phyloP scores from a whole-genome alignment of 1,140 invertebrate species.

The Pantala flavescens region DNA sequence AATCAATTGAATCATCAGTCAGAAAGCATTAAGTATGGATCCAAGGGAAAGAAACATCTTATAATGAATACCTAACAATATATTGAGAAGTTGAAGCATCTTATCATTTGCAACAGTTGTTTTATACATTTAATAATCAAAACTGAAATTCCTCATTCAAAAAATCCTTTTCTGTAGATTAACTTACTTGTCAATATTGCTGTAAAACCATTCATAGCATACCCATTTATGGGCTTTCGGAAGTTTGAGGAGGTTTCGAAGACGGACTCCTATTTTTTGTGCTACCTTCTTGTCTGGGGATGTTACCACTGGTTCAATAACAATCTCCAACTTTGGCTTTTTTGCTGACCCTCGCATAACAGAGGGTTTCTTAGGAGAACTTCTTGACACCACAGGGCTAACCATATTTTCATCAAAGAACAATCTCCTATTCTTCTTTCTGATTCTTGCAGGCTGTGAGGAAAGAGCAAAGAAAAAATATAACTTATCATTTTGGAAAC shows the following conservation, averaged over 20 bases:
- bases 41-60: background rate
- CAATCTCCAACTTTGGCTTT: background rate
- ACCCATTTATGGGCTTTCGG: conserved; percentile 99
- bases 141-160: too few relatives aligned
- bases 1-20: too few relatives aligned
- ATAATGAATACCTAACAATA: background rate
- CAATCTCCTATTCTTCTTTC: background rate
- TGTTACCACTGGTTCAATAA: background rate
- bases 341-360: background rate
- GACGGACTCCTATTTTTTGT: conserved; percentile 77
- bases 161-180: too few relatives aligned
- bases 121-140: too few relatives aligned
- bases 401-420: conserved; percentile 2
- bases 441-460: background rate
- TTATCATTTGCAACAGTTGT: background rate
- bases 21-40: background rate
- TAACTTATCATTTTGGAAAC: too few relatives aligned
- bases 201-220: conserved; percentile 99
- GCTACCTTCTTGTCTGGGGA: conserved; percentile 64
- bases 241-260: conserved; percentile 92
- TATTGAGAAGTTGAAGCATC: background rate
- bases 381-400: background rate
- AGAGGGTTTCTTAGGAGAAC: background rate
- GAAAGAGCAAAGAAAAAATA: background rate
- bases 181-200: conserved; percentile 80